These are phyloP conservation scores for Euproctis similis DNA, from an alignment of 2,888 invertebrate genomes.

Conservation along the genomic window DNA sequence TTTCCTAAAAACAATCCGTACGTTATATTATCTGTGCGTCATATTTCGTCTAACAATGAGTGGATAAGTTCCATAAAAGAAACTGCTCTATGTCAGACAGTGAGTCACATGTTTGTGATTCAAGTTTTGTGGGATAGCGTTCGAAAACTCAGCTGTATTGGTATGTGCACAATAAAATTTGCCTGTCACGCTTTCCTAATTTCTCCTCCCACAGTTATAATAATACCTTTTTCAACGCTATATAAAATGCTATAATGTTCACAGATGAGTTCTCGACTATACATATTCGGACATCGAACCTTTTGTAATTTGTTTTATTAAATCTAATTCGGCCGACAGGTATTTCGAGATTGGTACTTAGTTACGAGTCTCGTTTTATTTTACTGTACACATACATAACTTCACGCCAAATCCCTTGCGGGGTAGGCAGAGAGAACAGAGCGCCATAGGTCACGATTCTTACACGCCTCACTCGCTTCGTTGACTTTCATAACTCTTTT, in stretches of 20 bases:
- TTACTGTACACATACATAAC: no score
- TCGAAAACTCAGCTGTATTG: slow-evolving; percentile 12
- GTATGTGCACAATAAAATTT: slow-evolving; percentile 24
- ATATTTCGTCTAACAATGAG: slow-evolving; percentile 8
- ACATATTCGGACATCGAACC: slow-evolving; percentile 11
- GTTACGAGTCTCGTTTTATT: no score
- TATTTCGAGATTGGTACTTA: slow-evolving; percentile 5
- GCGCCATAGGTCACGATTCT: no score
- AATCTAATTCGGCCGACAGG: slow-evolving; percentile 10
- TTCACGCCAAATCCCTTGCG: no score
- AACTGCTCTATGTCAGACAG: slow-evolving; percentile 12
- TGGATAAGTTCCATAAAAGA: slow-evolving; percentile 9
- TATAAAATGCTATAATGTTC: slow-evolving; percentile 15
- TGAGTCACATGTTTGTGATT: slow-evolving; percentile 31
- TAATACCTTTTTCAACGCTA: slow-evolving; percentile 17
- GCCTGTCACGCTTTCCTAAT: slow-evolving; percentile 20
- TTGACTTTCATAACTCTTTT: no score
- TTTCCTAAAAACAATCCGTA: not conserved
- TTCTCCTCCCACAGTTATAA: slow-evolving; percentile 15
- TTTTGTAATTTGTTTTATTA: slow-evolving; percentile 18
- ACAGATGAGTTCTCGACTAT: slow-evolving; percentile 9
- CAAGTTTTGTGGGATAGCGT: slow-evolving; percentile 19
- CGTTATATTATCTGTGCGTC: slow-evolving; percentile 6
- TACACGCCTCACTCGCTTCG: no score
- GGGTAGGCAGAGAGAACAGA: no score